Percentiles rank a stretch among this genome's conserved stretches.
phyloP scores from a whole-genome alignment of 2,888 invertebrate species.

The Lamellibrachia satsuma region DNA sequence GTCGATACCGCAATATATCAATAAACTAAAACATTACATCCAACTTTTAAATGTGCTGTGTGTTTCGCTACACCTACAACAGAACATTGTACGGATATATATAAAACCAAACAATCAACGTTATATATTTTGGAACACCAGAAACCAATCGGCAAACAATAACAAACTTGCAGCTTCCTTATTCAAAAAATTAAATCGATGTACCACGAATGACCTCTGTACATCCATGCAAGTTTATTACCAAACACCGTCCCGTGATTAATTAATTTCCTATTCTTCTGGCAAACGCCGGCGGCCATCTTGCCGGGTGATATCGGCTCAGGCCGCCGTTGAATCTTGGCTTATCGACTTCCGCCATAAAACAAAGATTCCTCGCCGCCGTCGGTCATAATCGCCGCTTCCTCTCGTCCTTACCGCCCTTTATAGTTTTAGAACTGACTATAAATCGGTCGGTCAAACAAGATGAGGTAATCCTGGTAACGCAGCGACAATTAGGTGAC shows the following conservation, averaged over 20 bases:
- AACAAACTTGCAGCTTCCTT: neutral
- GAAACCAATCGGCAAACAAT: neutral
- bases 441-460: conserved; percentile 12
- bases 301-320: neutral
- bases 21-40: neutral
- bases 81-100: neutral
- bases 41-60: neutral
- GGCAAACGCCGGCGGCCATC: neutral
- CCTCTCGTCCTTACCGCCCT: neutral
- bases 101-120: neutral
- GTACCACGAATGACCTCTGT: neutral
- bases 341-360: conserved; percentile 13
- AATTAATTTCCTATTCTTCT: neutral
- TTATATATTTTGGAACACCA: neutral
- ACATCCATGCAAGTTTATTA: neutral
- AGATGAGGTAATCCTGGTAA: conserved; percentile 17
- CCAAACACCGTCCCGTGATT: neutral
- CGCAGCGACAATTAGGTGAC: neutral
- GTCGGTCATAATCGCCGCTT: neutral
- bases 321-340: neutral
- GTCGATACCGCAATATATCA: neutral
- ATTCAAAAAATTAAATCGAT: neutral
- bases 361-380: neutral
- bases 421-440: conserved; percentile 13
- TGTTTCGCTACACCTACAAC: neutral